These are phyloP conservation scores for Muntiacus muntjak DNA, from an alignment of 2,113 vertebrate species.

Conservation along the genomic window DNA sequence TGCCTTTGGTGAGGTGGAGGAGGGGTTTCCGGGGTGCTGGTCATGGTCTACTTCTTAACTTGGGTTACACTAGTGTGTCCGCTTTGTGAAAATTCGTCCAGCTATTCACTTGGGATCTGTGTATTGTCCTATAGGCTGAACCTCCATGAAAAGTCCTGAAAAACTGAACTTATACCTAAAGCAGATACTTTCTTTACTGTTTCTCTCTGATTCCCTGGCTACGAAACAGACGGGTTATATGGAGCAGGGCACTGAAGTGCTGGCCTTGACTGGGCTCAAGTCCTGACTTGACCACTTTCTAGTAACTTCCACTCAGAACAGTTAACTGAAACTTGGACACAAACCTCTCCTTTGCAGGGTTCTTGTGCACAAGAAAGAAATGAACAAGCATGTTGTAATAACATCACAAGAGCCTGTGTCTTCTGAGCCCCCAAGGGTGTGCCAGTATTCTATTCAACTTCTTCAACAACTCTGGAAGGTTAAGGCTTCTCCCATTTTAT, in stretches of 20 bases:
- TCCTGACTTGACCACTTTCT: background rate
- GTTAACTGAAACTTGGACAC: background rate
- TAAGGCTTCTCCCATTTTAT: background rate
- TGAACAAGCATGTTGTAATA: background rate
- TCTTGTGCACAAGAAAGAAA: background rate
- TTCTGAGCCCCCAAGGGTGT: background rate
- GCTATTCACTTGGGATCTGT: too few relatives aligned
- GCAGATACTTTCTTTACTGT: background rate
- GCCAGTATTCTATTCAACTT: background rate
- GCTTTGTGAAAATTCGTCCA: background rate
- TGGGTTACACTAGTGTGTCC: background rate
- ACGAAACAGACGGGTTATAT: accelerated
- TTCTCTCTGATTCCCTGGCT: background rate
- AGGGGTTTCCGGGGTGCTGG: too few relatives aligned
- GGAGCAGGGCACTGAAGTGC: too few relatives aligned
- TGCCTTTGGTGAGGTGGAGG: background rate
- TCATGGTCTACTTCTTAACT: background rate
- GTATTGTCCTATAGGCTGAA: background rate
- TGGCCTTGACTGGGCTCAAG: background rate
- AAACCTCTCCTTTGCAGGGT: background rate
- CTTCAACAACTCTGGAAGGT: background rate
- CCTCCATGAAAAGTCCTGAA: background rate
- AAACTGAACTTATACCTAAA: background rate
- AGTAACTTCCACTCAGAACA: background rate
- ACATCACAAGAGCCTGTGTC: background rate